Base-by-base conservation (phyloP, 2,888 invertebrate species). In the Lacanobia wlatinum region DNA sequence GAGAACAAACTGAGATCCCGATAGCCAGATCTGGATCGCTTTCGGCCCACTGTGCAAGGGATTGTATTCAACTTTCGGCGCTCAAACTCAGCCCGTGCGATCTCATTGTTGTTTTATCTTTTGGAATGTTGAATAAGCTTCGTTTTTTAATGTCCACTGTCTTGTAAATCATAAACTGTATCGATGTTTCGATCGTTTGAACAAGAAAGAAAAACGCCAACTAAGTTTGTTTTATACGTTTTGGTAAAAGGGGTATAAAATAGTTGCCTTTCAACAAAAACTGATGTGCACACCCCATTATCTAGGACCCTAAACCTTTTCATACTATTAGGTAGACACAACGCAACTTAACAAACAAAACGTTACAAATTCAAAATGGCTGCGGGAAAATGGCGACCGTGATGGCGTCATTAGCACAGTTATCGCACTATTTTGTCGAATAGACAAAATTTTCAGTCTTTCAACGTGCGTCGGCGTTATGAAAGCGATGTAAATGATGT, bases 1-100 rank as follows among this genome's bases (percentile, higher is more conserved):
- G 96, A 96, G 96, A 96, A 96, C 96, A 95, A 95, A 95, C 95
- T 95, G 95, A 95, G 96, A 96, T 96, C 94, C 94, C 92, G 95
- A 95, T 95, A 94, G 94, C 94, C 93, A 90, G 95, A 94, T 95
- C 94, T 91, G 94, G 94, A 94, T 94, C 94, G 93, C 92, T 92
- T 90, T 91, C 92, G 92, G 93, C 92, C 92, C 93, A 92, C 92
- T 92, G 92, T 92, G 91, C 91, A 89, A 89, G 89, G 91, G 92
- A 91, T 91, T 92, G 93, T 92, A 93, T 94, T 93, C 93, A 90
- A 90, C 92, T 91, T 92, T 92, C 91, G 92, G 91, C 92, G 84
- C 86, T 88, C 85, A 88, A 87, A 87, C 90, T 88, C 90, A 88
- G 82, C 87, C 82, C 86, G 84, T 87, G 88, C 88, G 86, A 87